Percentiles rank a stretch among this genome's conserved stretches.
These are phyloP conservation scores for Corythornis madagascariensis DNA, from an alignment of 2,113 vertebrate genomes.

Conservation along the genomic window DNA sequence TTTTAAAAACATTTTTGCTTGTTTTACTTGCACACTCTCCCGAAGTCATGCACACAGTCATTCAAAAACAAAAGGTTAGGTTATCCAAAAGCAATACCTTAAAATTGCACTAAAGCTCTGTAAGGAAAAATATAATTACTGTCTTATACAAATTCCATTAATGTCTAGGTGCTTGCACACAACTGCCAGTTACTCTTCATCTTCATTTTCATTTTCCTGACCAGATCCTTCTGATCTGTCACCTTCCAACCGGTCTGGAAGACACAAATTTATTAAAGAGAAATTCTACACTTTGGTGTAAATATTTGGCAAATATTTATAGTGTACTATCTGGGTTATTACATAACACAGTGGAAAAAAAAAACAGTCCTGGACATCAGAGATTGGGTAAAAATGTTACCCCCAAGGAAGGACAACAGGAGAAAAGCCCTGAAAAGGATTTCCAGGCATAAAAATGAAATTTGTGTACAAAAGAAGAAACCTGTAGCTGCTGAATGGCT, in stretches of 20 bases:
- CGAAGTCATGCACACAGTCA: conserved; percentile 80
- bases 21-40: conserved; percentile 79
- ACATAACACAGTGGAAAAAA: background rate
- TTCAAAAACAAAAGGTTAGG: conserved; percentile 84
- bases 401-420: background rate
- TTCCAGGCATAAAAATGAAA: background rate
- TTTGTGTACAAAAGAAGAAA: background rate
- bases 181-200: conserved; percentile 83
- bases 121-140: conserved; percentile 91
- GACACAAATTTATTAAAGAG: background rate
- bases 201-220: conserved; percentile 91
- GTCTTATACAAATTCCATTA: conserved; percentile 88
- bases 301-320: background rate
- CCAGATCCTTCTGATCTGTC: conserved; percentile 95
- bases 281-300: background rate
- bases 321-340: background rate
- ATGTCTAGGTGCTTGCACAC: conserved; percentile 77
- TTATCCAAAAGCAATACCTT: conserved; percentile 84
- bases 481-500: background rate
- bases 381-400: background rate
- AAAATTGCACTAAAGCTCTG: conserved; percentile 90
- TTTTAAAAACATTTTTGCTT: conserved; percentile 76
- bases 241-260: conserved; percentile 89
- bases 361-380: background rate
- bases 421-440: background rate